Evolutionary conservation across 2,113 vertebrate species (phyloP), one percentile per base, ranked within the genome.

Genomic region (Daboia siamensis): DNA sequence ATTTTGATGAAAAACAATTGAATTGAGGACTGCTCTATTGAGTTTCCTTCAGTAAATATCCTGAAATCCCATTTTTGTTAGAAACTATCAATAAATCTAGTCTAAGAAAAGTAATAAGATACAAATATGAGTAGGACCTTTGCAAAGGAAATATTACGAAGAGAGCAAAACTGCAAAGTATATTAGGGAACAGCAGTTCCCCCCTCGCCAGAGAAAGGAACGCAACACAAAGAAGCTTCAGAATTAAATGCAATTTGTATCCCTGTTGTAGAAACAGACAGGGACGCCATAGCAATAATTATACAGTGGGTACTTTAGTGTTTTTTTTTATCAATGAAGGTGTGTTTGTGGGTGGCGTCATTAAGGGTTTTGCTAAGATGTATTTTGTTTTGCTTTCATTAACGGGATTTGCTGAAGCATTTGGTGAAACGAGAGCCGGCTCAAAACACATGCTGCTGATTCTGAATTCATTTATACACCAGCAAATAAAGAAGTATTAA

Each of bases 51-150:
- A 97, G 98, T 98, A 98, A 99, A 99, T 99, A 98, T 98, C 99
- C 98, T 97, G 98, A 98, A 99, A 99, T 99, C 95, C 96, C 98
- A 99, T 99, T 99, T 99, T 99, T 99, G 98, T 98, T 98, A 98
- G 98, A 98, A 99, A 98, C 98, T 99, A 99, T 99, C 99, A 99
- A 99, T 99, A 99, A 98, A 98, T 99, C 99, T 98, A 97, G 97
- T 97, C 98, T 97, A 98, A 98, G 97, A 98, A 98, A 98, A 99
- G 98, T 98, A 99, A 99, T 98, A 98, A 98, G 98, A 98, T 98
- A 98, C 97, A 98, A 97, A 98, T 98, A 98, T 97, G 98, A 98
- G 97, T 96, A 98, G 97, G 97, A 98, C 98, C 96, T 98, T 98
- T 98, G 98, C 97, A 98, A 98, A 97, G 95, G 96, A 98, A 98